Evolutionary conservation across 2,888 invertebrate genomes (phyloP).

Genomic region (Lasiommata megera): DNA sequence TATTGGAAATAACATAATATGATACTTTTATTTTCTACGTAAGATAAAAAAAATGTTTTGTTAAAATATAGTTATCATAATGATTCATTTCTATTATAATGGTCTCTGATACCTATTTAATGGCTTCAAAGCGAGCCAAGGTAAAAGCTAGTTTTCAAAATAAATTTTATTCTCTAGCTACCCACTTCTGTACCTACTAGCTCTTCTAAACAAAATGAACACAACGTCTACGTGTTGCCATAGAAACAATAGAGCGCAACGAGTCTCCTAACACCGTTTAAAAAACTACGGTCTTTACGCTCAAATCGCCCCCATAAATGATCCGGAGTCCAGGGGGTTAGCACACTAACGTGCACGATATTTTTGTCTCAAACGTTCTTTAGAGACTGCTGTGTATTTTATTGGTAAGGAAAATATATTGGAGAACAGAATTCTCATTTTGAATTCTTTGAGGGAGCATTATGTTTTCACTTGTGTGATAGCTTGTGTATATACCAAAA

Average conservation of each 20-base stretch:
- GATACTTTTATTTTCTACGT: no score
- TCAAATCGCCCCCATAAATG: constrained; percentile 35
- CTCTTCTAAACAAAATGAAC: constrained; percentile 18
- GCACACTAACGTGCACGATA: constrained; percentile 27
- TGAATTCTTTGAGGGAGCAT: no score
- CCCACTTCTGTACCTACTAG: background rate
- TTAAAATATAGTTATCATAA: no score
- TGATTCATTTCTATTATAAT: no score
- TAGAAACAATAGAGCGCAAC: constrained; percentile 27
- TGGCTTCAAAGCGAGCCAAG: no score
- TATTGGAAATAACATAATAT: no score
- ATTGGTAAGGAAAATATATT: constrained; percentile 23
- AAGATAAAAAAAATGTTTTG: no score
- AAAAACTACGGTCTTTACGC: constrained; percentile 37
- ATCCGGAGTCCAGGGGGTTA: constrained; percentile 32
- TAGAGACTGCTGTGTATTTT: constrained; percentile 26
- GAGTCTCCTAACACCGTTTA: constrained; percentile 36
- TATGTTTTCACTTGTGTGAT: no score
- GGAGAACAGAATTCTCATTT: background rate
- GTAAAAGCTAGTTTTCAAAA: no score
- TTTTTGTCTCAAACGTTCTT: constrained; percentile 29
- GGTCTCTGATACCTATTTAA: no score
- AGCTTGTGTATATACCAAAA: no score
- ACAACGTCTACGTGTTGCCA: constrained; percentile 24
- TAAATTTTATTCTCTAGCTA: background rate